These are phyloP conservation scores for Eucera pruinosa DNA, from an alignment of 2,888 invertebrate species.

Conservation along the genomic window DNA sequence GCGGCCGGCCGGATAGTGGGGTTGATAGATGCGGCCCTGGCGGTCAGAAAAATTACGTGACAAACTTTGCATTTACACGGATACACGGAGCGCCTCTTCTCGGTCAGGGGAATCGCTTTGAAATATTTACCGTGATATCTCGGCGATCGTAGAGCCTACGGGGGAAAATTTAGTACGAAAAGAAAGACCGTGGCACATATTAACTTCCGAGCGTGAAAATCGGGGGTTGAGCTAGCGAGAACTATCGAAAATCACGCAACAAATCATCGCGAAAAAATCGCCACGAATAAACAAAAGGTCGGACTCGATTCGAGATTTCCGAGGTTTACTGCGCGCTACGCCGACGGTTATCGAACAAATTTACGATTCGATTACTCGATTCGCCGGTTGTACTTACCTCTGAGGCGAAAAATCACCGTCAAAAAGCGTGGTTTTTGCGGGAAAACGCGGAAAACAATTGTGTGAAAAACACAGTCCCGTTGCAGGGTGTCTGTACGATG, in stretches of 20 bases:
- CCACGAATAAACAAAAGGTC: slow-evolving; percentile 83
- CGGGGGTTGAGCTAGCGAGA: slow-evolving; percentile 35
- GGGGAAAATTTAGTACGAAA: slow-evolving; percentile 60
- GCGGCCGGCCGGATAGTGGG: slow-evolving; percentile 65
- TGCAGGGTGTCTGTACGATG: slow-evolving; percentile 83
- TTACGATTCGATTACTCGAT: slow-evolving; percentile 12
- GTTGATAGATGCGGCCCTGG: slow-evolving; percentile 80
- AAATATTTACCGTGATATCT: slow-evolving; percentile 79
- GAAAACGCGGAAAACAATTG: slow-evolving; percentile 78
- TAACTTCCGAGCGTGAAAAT: slow-evolving; percentile 74
- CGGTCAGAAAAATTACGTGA: slow-evolving; percentile 82
- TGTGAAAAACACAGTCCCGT: slow-evolving; percentile 81
- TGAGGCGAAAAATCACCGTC: slow-evolving; percentile 79
- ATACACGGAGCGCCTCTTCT: slow-evolving; percentile 77
- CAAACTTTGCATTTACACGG: slow-evolving; percentile 80
- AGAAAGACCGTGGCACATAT: slow-evolving; percentile 50
- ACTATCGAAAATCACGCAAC: slow-evolving; percentile 68
- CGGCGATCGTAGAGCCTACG: slow-evolving; percentile 40
- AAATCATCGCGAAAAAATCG: slow-evolving; percentile 78
- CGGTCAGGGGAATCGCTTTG: slow-evolving; percentile 68
- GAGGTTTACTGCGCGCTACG: slow-evolving; percentile 36
- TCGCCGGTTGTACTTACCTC: slow-evolving; percentile 75
- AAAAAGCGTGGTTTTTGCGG: slow-evolving; percentile 75
- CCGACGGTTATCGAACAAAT: slow-evolving; percentile 31
- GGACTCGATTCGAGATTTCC: slow-evolving; percentile 69